A percentile compares a stretch with the other conserved stretches of the same genome.
These are phyloP conservation scores for Ctenoplectra terminalis DNA, from an alignment of 1,140 invertebrate genomes.

Conservation along the genomic window DNA sequence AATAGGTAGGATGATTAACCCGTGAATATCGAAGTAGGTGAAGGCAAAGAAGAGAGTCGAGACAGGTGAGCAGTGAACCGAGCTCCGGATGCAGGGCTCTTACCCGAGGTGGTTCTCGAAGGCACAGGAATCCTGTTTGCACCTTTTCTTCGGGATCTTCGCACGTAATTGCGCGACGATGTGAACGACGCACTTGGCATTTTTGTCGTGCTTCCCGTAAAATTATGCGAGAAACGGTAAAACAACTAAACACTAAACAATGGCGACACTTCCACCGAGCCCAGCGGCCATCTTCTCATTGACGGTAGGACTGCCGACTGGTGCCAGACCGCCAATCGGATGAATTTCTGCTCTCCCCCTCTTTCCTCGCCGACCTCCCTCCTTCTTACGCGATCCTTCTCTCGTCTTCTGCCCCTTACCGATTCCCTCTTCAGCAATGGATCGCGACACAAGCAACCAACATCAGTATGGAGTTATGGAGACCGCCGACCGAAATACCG, in stretches of 20 bases:
- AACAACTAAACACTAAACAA: constrained; percentile 80
- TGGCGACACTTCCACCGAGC: constrained; percentile 81
- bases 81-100: constrained; percentile 73
- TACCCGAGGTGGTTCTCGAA: constrained; percentile 89
- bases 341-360: constrained; percentile 63
- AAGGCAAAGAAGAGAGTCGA: constrained; percentile 33
- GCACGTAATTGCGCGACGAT: constrained; percentile 92
- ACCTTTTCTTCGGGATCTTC: constrained; percentile 93
- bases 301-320: constrained; percentile 72
- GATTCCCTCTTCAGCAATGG: constrained; percentile 66
- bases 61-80: constrained; percentile 54
- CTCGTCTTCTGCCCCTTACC: constrained; percentile 51
- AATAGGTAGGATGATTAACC: background rate
- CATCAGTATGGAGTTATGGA: constrained; percentile 80
- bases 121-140: constrained; percentile 91
- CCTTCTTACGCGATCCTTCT: constrained; percentile 30
- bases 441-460: constrained; percentile 67
- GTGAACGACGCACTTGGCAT: constrained; percentile 96
- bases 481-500: constrained; percentile 69
- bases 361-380: constrained; percentile 26
- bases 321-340: constrained; percentile 72
- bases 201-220: constrained; percentile 80
- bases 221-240: constrained; percentile 58
- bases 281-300: constrained; percentile 81
- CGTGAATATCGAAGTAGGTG: constrained; percentile 35